Evolutionary conservation across 2,888 invertebrate genomes (phyloP).

Genomic region (Glyphotaelius pellucidus): DNA sequence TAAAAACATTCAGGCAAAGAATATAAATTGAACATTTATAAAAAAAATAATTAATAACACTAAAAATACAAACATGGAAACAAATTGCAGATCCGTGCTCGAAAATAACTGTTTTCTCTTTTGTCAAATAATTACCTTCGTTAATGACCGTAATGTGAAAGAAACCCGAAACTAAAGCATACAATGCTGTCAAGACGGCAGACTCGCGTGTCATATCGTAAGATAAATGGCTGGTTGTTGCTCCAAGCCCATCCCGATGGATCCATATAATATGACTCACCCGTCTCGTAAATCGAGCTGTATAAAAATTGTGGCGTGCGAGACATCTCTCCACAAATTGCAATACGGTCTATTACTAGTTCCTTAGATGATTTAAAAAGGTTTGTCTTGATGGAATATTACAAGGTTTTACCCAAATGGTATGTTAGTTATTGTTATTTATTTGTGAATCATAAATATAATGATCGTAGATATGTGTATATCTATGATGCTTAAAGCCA

Average conservation of each 20-base stretch:
- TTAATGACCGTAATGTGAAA: not conserved
- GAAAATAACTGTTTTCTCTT: not conserved
- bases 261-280: not conserved
- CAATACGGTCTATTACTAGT: not conserved
- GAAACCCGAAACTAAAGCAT: not conserved
- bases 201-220: not conserved
- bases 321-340: constrained; percentile 8
- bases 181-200: not conserved
- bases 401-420: not conserved
- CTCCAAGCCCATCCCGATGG: not conserved
- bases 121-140: not conserved
- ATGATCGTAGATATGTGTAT: not conserved
- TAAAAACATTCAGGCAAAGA: too few relatives aligned
- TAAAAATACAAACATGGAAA: not conserved
- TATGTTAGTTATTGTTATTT: not conserved
- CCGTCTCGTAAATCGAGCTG: constrained; percentile 15
- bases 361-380: not conserved
- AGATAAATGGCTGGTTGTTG: constrained; percentile 6
- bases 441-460: not conserved
- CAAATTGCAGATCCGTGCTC: not conserved
- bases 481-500: too few relatives aligned
- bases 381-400: not conserved
- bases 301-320: constrained; percentile 9
- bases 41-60: not conserved
- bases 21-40: too few relatives aligned